Conservation (phyloP, 2,113 vertebrate species). For the Glaucomys volans region DNA sequence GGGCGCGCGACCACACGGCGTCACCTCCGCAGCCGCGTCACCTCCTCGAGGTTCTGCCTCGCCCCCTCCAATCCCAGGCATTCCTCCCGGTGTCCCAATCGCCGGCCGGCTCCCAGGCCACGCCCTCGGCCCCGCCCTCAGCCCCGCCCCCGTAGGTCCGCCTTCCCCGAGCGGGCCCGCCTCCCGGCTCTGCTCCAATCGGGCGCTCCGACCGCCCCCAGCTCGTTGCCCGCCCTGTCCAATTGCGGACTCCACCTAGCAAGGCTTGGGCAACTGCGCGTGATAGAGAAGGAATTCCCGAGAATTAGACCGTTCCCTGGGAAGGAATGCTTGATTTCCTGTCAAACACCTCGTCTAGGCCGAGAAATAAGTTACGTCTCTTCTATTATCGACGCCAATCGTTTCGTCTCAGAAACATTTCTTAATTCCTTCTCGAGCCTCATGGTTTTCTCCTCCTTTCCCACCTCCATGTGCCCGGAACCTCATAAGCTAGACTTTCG, state of each 20-base stretch:
- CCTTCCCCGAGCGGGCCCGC: not conserved
- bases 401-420: not conserved
- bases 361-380: not conserved
- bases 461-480: too few relatives aligned
- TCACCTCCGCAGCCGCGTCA: constrained; percentile 78
- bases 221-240: not conserved
- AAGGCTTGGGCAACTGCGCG: accelerated
- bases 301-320: not conserved
- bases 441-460: not conserved
- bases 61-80: not conserved
- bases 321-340: not conserved
- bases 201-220: too few relatives aligned
- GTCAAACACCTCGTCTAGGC: accelerated
- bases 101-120: not conserved
- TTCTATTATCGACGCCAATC: not conserved
- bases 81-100: not conserved
- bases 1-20: constrained; percentile 66
- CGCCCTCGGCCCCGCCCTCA: not conserved
- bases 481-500: not conserved
- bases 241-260: too few relatives aligned
- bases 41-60: not conserved
- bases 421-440: not conserved
- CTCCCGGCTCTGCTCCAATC: not conserved
- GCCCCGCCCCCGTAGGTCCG: not conserved
- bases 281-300: not conserved